These are phyloP conservation scores for Myotis vivesi DNA, from an alignment of 2,797 vertebrate species.

Conservation along the genomic window DNA sequence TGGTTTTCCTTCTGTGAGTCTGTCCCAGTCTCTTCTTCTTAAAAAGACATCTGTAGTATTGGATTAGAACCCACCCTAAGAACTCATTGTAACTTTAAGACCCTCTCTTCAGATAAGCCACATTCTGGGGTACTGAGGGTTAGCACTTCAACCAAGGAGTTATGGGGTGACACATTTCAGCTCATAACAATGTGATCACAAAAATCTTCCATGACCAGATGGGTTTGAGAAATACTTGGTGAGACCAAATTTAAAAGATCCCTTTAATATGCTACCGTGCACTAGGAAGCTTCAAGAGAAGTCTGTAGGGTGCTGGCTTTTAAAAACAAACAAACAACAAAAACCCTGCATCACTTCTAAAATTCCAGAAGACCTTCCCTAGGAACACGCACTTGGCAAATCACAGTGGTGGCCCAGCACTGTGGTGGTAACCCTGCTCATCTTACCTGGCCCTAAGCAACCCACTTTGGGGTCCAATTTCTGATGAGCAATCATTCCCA, in stretches of 20 bases:
- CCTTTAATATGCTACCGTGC: not conserved
- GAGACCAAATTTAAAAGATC: not conserved
- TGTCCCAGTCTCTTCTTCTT: not conserved
- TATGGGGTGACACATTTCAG: not conserved
- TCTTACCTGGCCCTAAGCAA: not conserved
- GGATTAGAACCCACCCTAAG: not conserved
- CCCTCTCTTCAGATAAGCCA: not conserved
- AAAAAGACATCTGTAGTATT: not conserved
- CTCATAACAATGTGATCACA: not conserved
- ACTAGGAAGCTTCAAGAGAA: not conserved
- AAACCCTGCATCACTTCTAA: too few species aligned
- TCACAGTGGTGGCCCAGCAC: fast-evolving
- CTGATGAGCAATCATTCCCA: not conserved
- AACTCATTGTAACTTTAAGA: not conserved
- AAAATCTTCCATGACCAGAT: not conserved
- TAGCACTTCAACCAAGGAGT: not conserved
- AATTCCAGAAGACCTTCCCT: not conserved
- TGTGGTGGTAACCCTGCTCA: not conserved
- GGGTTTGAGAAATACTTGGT: not conserved
- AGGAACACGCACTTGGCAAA: not conserved
- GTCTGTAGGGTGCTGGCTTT: not conserved
- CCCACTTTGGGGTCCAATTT: not conserved
- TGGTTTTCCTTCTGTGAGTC: not conserved
- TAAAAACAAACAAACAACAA: too few species aligned
- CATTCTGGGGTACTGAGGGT: not conserved